phyloP scores from a whole-genome alignment of 2,888 invertebrate species.

The Poecilobothrus nobilitatus region DNA sequence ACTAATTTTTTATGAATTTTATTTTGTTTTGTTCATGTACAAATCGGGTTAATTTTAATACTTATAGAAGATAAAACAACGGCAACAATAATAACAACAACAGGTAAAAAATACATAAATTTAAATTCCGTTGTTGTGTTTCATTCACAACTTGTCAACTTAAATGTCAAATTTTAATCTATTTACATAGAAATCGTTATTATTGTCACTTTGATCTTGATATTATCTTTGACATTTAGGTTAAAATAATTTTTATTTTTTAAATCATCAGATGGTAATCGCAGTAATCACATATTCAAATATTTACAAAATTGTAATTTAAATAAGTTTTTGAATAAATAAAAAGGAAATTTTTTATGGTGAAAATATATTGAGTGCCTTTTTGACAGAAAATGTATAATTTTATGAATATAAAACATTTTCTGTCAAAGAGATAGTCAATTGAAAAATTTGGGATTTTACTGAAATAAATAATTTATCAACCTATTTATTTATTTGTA shows the following conservation, averaged over 20 bases:
- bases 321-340: too few species aligned
- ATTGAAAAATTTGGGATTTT: too few species aligned
- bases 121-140: neutral
- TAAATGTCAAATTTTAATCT: conserved; percentile 4
- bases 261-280: too few species aligned
- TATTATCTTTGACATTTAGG: neutral
- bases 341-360: too few species aligned
- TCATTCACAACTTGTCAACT: neutral
- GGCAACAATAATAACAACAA: neutral
- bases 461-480: too few species aligned
- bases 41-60: neutral
- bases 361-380: too few species aligned
- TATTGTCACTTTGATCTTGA: neutral
- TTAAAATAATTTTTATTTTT: neutral
- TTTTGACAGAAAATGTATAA: too few species aligned
- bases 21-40: neutral
- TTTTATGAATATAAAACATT: too few species aligned
- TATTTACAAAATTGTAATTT: too few species aligned
- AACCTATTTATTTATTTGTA: too few species aligned
- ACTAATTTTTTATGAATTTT: neutral
- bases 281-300: too few species aligned
- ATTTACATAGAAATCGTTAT: neutral
- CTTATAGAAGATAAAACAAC: neutral
- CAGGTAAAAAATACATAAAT: neutral
- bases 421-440: too few species aligned